Base-by-base conservation (phyloP, 2,888 invertebrate genomes). In the Sussaba pulchella region DNA sequence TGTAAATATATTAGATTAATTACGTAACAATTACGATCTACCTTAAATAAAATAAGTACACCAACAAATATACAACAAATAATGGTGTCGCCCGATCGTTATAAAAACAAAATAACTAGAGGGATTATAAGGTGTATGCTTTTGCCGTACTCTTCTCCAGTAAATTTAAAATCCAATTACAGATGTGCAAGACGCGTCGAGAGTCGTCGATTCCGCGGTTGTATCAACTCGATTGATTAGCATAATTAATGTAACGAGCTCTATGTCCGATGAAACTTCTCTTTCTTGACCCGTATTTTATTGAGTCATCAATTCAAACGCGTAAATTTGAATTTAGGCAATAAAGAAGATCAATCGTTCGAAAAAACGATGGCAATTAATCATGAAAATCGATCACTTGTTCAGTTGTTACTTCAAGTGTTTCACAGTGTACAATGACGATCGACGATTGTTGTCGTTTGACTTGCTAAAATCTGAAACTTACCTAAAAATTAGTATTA, bases 41-140 rank as follows among this genome's bases (percentile, higher is more conserved):
- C 66, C 50, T 50, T 70, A 80, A 26, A 77, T 63, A 70, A 78
- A 77, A 81, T 78, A 81, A 77, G 77, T 78, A 78, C 77, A 77
- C 73, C 74, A 73, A 76, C 69, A 73, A 26, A 76, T 81, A 74
- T 78, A 78, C 66, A 81, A 81, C 78, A 81, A 81, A 81, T 71
- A 74, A 81, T 61, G 52, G 77, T 78, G 81, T 31, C 81, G 74
- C 77, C 77, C 61, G 66, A 78, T 81, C 43, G 26, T 78, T 66
- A 74, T 70, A 70, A 70, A 70, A 72, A 74, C 31, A 70, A 72
- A 67, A 50, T 66, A 54, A 45, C 45, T 75, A 64, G 72, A 52
- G 71, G 52, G 45, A 59, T 74, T 73, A 63, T 67, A 76, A 63
- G 31, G 63, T 52, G 66, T 69, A 72, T 76, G 31, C 17, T 77